A percentile compares a stretch with the other conserved stretches of the same genome.
Evolutionary conservation across 2,797 vertebrate species (phyloP).

Genomic region (Limosa lapponica): DNA sequence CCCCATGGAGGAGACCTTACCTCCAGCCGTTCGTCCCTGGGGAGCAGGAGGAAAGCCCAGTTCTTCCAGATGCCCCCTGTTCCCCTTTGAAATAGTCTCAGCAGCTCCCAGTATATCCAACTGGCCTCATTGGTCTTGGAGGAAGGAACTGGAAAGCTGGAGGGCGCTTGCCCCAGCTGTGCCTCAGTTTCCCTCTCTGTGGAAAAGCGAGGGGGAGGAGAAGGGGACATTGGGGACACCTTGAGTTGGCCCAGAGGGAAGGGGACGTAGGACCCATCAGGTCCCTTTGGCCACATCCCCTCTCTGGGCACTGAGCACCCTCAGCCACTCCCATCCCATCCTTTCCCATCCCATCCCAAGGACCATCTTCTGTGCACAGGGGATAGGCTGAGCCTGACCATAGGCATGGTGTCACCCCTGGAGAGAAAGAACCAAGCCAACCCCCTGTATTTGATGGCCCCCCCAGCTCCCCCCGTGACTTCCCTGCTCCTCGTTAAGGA

Average conservation of each 20-base stretch:
- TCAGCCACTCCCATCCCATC: background rate
- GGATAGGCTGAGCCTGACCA: background rate
- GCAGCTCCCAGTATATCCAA: background rate
- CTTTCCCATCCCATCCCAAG: background rate
- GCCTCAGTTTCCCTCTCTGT: background rate
- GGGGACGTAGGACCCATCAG: background rate
- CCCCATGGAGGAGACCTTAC: background rate
- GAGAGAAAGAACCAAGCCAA: background rate
- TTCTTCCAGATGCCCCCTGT: background rate
- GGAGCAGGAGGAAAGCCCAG: background rate
- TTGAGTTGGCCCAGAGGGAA: background rate
- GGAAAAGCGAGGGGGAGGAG: background rate
- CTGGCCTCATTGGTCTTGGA: background rate
- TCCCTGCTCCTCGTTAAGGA: background rate
- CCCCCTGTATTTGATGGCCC: too few species aligned
- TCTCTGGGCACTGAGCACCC: background rate
- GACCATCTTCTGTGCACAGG: background rate
- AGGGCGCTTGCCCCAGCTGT: rapidly evolving
- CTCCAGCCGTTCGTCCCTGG: rapidly evolving
- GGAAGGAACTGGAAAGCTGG: background rate
- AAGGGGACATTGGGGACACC: rapidly evolving
- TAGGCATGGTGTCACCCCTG: rapidly evolving
- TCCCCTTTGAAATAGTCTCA: background rate
- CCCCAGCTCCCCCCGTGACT: too few species aligned
- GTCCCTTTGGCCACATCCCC: background rate